Evolutionary conservation across 2,797 vertebrate species (phyloP).

Genomic region (Enteromius unitaeniatus): DNA sequence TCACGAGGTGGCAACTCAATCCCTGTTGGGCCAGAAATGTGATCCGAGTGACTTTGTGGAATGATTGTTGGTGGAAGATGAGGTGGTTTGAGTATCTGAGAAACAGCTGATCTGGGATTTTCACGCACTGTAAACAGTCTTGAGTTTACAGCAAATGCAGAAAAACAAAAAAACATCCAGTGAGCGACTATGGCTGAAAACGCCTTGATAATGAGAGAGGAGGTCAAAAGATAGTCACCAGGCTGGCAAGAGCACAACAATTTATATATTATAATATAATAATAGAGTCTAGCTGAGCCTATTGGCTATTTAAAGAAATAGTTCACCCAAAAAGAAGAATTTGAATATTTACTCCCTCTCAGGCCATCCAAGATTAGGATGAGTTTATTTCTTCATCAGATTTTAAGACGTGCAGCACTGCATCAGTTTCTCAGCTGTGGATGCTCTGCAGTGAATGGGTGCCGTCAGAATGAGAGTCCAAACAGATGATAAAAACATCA

Average conservation of each 20-base stretch:
- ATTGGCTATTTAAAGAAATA: background rate
- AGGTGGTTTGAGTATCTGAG: slow-evolving; percentile 26
- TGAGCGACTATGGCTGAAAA: background rate
- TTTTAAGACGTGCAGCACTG: too few species aligned
- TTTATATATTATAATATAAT: background rate
- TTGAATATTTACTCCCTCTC: too few species aligned
- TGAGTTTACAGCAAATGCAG: background rate
- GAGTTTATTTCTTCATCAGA: too few species aligned
- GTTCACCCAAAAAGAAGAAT: too few species aligned
- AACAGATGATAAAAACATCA: too few species aligned
- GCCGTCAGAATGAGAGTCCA: too few species aligned
- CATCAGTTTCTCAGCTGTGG: too few species aligned
- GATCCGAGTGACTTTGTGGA: slow-evolving; percentile 23
- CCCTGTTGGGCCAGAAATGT: background rate
- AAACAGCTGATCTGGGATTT: slow-evolving; percentile 29
- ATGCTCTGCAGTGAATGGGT: too few species aligned
- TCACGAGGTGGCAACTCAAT: background rate
- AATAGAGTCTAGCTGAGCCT: too few species aligned
- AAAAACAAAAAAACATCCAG: background rate
- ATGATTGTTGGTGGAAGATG: slow-evolving; percentile 10
- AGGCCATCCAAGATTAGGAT: too few species aligned
- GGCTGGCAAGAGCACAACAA: background rate
- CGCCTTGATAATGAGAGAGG: background rate
- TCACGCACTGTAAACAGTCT: slow-evolving; percentile 5
- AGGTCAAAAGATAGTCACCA: background rate